phyloP scores from a whole-genome alignment of 2,888 invertebrate genomes.

The Papilio protenor region DNA sequence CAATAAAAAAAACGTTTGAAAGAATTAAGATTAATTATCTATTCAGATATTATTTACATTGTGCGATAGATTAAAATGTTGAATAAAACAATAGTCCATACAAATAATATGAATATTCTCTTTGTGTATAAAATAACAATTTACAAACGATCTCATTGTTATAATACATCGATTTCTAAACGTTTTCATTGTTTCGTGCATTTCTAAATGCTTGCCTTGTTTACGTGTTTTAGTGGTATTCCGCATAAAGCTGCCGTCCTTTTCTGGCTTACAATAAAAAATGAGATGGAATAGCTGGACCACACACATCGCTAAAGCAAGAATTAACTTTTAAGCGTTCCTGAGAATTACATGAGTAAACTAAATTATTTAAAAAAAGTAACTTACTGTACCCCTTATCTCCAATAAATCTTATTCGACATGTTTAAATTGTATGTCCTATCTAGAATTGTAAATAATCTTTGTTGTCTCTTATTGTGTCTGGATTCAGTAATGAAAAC shows the following conservation, averaged over 20 bases:
- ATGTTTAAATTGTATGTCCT: not conserved
- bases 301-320: conserved; percentile 11
- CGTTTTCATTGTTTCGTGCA: conserved; percentile 2
- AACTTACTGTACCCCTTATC: no score
- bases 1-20: not conserved
- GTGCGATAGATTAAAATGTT: not conserved
- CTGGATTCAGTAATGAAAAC: conserved; percentile 20
- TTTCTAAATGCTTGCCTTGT: not conserved
- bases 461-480: conserved; percentile 8
- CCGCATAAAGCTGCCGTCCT: not conserved
- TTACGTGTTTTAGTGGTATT: conserved; percentile 8
- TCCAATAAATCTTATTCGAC: not conserved
- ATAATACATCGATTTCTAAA: conserved; percentile 3
- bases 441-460: not conserved
- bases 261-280: conserved; percentile 1
- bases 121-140: conserved; percentile 2
- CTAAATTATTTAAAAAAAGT: no score
- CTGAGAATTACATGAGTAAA: not conserved
- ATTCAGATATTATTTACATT: not conserved
- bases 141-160: conserved; percentile 4
- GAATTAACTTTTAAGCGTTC: not conserved
- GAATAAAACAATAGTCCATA: not conserved
- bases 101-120: conserved; percentile 4
- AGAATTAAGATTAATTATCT: not conserved
- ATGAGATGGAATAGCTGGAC: conserved; percentile 2